These are phyloP conservation scores for Cyphomyrus discorhynchus DNA, from an alignment of 2,113 vertebrate species.

Conservation along the genomic window DNA sequence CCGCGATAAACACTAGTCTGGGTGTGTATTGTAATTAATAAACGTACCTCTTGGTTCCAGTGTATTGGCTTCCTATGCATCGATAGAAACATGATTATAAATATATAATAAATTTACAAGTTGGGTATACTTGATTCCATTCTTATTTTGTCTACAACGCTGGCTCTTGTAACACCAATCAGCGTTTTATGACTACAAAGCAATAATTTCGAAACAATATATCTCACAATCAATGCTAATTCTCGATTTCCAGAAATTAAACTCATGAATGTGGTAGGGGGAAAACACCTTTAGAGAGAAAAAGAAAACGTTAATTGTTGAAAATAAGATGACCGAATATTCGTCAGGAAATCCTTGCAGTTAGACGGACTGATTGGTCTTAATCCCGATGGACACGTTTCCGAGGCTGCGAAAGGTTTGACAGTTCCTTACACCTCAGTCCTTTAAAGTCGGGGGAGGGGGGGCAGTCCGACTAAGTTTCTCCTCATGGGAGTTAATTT, in stretches of 20 bases:
- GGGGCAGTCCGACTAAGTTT: background rate
- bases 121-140: background rate
- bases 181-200: background rate
- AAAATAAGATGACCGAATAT: slow-evolving; percentile 28
- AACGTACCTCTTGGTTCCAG: background rate
- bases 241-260: background rate
- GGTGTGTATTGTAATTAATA: background rate
- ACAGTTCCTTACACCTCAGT: background rate
- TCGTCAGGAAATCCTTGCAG: slow-evolving; percentile 50
- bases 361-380: slow-evolving; percentile 39
- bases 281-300: slow-evolving; percentile 14
- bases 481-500: slow-evolving; percentile 8
- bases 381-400: slow-evolving; percentile 38
- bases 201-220: background rate
- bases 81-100: background rate
- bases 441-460: background rate
- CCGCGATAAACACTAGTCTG: slow-evolving; percentile 15
- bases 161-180: background rate
- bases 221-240: background rate
- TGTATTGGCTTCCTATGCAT: background rate
- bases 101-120: background rate
- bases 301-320: slow-evolving; percentile 28
- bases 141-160: background rate
- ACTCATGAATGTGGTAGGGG: background rate
- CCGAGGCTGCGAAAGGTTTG: slow-evolving; percentile 27